Conservation (phyloP, 2,113 vertebrate species). For the Cacatua alba region DNA sequence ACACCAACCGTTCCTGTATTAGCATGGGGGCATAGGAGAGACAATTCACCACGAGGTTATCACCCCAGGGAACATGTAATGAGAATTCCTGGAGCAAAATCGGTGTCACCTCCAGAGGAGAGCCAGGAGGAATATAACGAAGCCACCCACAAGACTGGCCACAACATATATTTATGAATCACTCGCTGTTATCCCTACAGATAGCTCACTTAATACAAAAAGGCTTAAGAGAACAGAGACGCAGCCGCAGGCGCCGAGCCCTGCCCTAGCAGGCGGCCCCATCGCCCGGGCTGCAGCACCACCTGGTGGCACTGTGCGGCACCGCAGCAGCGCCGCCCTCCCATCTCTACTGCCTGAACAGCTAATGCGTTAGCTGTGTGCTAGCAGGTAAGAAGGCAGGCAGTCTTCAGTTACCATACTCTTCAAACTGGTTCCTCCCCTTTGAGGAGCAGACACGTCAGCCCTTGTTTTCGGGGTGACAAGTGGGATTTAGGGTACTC, state of each 20-base stretch:
- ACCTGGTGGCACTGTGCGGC: background rate
- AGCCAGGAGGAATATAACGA: accelerated
- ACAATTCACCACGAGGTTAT: accelerated
- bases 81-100: accelerated
- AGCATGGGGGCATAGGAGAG: background rate
- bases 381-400: accelerated
- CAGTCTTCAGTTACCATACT: accelerated
- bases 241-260: background rate
- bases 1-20: accelerated
- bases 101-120: accelerated
- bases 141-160: accelerated
- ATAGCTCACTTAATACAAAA: accelerated
- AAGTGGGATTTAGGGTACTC: accelerated
- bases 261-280: background rate
- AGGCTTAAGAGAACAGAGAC: accelerated
- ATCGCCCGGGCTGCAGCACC: conserved; percentile 32
- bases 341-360: accelerated
- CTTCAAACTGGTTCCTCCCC: accelerated
- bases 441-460: accelerated
- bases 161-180: accelerated
- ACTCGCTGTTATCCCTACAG: accelerated
- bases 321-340: background rate
- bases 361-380: accelerated
- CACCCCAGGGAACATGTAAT: too few species aligned
- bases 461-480: background rate